Percentiles rank a stretch among this genome's conserved stretches.
These are phyloP conservation scores for Oostethus manadensis DNA, from an alignment of 2,113 vertebrate species.

Conservation along the genomic window DNA sequence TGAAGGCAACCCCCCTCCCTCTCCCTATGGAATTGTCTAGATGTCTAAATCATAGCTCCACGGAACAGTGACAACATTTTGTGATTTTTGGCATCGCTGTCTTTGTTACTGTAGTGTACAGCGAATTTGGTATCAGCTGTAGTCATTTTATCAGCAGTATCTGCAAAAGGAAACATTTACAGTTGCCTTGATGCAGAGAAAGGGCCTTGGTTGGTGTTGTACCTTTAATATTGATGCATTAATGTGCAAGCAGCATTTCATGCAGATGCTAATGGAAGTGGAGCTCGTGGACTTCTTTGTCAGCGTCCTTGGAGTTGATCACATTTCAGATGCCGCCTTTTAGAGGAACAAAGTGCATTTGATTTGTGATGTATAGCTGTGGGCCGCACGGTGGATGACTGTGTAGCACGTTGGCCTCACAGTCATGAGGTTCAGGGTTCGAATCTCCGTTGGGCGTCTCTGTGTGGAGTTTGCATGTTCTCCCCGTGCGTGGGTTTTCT, in stretches of 20 bases:
- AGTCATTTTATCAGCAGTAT: background rate
- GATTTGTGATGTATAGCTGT: no score
- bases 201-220: background rate
- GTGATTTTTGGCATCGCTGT: background rate
- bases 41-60: background rate
- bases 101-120: background rate
- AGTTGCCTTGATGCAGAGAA: background rate
- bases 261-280: conserved; percentile 1
- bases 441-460: no score
- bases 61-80: no score
- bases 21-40: no score
- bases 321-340: background rate
- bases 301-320: background rate
- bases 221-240: background rate
- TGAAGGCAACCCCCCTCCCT: no score
- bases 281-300: background rate
- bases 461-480: no score
- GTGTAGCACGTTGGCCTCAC: no score
- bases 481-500: no score
- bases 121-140: no score
- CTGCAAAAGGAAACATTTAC: background rate
- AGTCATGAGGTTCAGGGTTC: no score
- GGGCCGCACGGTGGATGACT: no score
- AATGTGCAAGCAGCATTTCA: conserved; percentile 4
- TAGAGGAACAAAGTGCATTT: background rate